Base-by-base conservation (phyloP, 1,140 invertebrate species). In the Latrodectus geometricus region DNA sequence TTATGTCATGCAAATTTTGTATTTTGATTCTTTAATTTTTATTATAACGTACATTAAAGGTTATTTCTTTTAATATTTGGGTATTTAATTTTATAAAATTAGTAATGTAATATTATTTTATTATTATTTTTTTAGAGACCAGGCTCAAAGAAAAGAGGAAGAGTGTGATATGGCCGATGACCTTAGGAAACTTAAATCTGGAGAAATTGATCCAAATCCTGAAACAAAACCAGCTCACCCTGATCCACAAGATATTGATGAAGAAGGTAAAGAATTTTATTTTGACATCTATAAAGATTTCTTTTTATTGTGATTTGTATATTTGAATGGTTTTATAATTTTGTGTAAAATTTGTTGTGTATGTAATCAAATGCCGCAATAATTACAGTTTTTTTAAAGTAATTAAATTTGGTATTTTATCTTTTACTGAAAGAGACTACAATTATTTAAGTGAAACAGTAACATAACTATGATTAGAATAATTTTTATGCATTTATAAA, bases 221-320 rank as follows among this genome's bases (percentile, higher is more conserved):
- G 99, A 99, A 92, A 99, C 98, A 17, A 99, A 99, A 91, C 99
- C 99, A 49, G 99, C 98, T 0, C 93, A 98, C 80, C 98, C 99
- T 17, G 98, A 99, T 93, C 98, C 98, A n/a, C 98, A 99, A 90
- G 98, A 99, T 90, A 99, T 99, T 98, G 98, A 99, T 92, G 98
- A 99, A 94, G 98, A 99, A 94, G 97, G 96, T 97, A 91, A 88
- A 48, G 9, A 3, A 35, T 35, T 35, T 35, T 35, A 35, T 74
- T 77, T 23, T n/a, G 17, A 77, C 12, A n/a, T 77, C 17, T 17
- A 56, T 56, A 15, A 8, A 17, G n/a, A 56, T 56, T 20, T 56
- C 12, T 69, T 9, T 69, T 69, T 4, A n/a, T n/a, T n/a, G n/a
- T n/a, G n/a, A n/a, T n/a, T n/a, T n/a, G n/a, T 61, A 3, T 14